Evolutionary conservation across 1,140 invertebrate species (phyloP), one percentile per base, ranked within the genome.

Genomic region (Mycetomoellerius zeteki): DNA sequence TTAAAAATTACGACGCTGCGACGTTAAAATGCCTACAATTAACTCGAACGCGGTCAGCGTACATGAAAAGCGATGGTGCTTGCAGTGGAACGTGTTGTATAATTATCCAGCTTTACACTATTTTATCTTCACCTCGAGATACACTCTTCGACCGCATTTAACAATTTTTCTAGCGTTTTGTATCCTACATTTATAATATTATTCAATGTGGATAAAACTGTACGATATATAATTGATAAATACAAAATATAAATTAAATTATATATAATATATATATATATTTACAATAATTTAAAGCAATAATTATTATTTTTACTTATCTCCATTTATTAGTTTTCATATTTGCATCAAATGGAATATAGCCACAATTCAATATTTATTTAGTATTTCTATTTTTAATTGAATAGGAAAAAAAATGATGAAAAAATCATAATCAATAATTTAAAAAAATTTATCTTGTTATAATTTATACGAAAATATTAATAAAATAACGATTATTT

Each of bases 11-110:
- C 3, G 10, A 27, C 10, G 16, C 21, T 12, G 33, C 21, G 21
- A 62, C 14, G 50, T n/a, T 58, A 67, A 71, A 81, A 81, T 81
- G 21, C 54, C 52, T 80, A 54, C 16, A 71, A 81, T 81, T 71
- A 81, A 52, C 21, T 50, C 43, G 58, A 62, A 37, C 27, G 62
- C 47, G 1, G 7, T 80, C 43, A 80, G 30, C 30, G n/a, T 62
- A 47, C 24, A 80, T n/a, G 43, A 80, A 65, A 81, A 54, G 64
- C 47, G 30, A 56, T 27, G 47, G 21, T 52, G 60, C 76, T 65
- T 65, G 24, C 27, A 21, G 27, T 21, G 37, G 12, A 50, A 78
- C 21, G 2, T 58, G 19, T 52, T 52, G 2, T 67, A 65, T 65
- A 67, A 80, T 81, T 69, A 54, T 52, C 4, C 16, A n/a, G 47